Conservation (phyloP, 2,113 vertebrate genomes). For the Hemiscyllium ocellatum region DNA sequence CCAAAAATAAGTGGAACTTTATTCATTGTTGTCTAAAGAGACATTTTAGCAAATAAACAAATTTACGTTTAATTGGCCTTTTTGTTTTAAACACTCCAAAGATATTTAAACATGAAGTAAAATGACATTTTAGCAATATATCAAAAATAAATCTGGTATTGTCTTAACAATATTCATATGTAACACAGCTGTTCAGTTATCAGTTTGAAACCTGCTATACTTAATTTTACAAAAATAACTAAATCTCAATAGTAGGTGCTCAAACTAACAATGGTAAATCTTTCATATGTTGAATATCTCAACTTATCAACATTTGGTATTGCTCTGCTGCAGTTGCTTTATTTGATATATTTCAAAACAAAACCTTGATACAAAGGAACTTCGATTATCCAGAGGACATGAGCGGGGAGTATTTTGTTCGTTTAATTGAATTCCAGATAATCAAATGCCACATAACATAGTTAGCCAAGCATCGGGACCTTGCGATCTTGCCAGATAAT, state of each 20-base stretch:
- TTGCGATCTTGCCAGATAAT: too few species aligned
- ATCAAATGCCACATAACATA: too few species aligned
- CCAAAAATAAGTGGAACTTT: not conserved
- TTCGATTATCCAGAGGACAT: too few species aligned
- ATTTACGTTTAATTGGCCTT: not conserved
- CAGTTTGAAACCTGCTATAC: not conserved
- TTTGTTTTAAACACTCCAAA: not conserved
- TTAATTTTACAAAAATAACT: not conserved
- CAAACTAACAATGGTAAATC: not conserved
- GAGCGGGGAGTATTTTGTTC: too few species aligned
- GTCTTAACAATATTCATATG: not conserved
- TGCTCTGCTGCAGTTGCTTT: not conserved
- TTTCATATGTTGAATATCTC: not conserved
- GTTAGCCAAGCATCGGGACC: too few species aligned
- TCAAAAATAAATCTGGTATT: not conserved
- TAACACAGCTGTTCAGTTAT: not conserved
- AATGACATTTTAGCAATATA: not conserved
- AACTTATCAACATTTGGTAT: not conserved
- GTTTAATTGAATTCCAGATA: too few species aligned
- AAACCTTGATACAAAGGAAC: not conserved
- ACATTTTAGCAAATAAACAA: not conserved
- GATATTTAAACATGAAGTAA: not conserved
- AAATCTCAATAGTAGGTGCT: not conserved
- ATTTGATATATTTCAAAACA: not conserved
- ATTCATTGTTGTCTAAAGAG: not conserved